Conservation (phyloP, 2,113 vertebrate species). For the Hippoglossus stenolepis region DNA sequence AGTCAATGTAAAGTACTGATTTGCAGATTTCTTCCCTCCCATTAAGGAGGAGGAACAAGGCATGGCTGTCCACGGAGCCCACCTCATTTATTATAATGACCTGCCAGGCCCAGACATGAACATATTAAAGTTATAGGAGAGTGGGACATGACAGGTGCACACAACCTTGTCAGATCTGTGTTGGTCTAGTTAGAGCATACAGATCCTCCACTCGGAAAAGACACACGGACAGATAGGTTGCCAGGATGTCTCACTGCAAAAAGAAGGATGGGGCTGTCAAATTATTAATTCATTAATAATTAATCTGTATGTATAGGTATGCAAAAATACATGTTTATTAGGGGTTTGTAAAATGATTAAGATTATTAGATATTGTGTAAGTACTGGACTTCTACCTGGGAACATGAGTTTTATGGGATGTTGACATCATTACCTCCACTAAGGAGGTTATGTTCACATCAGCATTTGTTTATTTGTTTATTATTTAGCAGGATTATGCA, state of each 20-base stretch:
- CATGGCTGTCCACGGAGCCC: constrained; percentile 85
- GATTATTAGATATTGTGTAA: not conserved
- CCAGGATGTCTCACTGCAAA: constrained; percentile 24
- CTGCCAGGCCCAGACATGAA: constrained; percentile 96
- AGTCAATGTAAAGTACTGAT: constrained; percentile 89
- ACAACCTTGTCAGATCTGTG: constrained; percentile 91
- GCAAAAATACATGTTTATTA: constrained; percentile 13
- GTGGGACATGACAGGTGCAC: constrained; percentile 91
- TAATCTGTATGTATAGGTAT: constrained; percentile 47
- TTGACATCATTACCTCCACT: not conserved
- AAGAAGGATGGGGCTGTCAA: constrained; percentile 78
- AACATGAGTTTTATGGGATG: not conserved
- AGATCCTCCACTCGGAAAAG: constrained; percentile 84
- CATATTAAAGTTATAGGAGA: constrained; percentile 92
- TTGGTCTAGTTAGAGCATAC: constrained; percentile 90
- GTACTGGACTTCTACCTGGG: not conserved
- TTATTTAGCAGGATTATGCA: no score
- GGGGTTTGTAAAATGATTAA: constrained; percentile 3
- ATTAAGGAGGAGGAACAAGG: constrained; percentile 86
- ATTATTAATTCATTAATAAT: constrained; percentile 88
- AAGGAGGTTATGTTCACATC: no score
- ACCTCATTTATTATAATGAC: constrained; percentile 99
- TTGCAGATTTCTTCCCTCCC: constrained; percentile 89
- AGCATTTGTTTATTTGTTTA: no score
- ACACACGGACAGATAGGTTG: constrained; percentile 46